Evolutionary conservation across 2,888 invertebrate genomes (phyloP).

Genomic region (Syrphus vitripennis): DNA sequence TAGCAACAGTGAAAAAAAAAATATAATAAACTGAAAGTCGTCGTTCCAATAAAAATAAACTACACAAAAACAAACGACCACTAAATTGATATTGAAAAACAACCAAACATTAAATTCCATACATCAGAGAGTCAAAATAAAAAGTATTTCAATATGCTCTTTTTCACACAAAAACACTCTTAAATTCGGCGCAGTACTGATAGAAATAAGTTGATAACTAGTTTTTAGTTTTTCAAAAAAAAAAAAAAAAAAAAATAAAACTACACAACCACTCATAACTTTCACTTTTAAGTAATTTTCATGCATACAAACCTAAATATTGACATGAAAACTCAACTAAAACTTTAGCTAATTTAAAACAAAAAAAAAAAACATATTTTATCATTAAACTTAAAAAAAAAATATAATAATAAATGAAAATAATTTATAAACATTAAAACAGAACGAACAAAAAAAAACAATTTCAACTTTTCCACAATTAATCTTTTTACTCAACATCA

Average conservation of each 20-base stretch:
- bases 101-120: not conserved
- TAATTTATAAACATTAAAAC: slow-evolving; percentile 54
- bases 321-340: slow-evolving; percentile 61
- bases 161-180: slow-evolving; percentile 3
- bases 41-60: slow-evolving; percentile 24
- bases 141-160: slow-evolving; percentile 5
- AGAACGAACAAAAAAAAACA: slow-evolving; percentile 64
- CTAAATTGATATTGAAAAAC: not conserved
- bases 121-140: slow-evolving; percentile 18
- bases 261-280: not conserved
- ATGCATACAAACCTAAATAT: slow-evolving; percentile 33
- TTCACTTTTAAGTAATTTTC: slow-evolving; percentile 11
- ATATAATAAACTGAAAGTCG: slow-evolving; percentile 30
- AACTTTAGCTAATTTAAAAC: slow-evolving; percentile 64
- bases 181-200: slow-evolving; percentile 75
- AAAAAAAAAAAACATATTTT: slow-evolving; percentile 32
- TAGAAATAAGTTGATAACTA: slow-evolving; percentile 73
- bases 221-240: not conserved
- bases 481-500: slow-evolving; percentile 9
- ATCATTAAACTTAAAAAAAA: slow-evolving; percentile 38
- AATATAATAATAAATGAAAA: slow-evolving; percentile 63
- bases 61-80: not conserved
- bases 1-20: slow-evolving; percentile 2
- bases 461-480: slow-evolving; percentile 69
- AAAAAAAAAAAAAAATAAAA: not conserved